Base-by-base conservation (phyloP, 1,140 invertebrate genomes). In the Arctopsyche grandis region DNA sequence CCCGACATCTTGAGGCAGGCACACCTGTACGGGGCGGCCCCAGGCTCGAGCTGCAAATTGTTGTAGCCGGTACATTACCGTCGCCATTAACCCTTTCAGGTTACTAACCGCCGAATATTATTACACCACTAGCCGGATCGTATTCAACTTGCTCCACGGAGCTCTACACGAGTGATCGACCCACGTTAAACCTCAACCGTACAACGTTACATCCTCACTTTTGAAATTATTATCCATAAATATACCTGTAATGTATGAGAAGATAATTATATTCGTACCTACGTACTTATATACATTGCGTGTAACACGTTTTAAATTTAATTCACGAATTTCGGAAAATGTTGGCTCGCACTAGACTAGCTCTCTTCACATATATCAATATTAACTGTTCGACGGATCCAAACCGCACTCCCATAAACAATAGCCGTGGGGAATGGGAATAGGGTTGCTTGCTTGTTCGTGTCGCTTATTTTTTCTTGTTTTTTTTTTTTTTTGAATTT, bases 1-100 rank as follows among this genome's bases (percentile, higher is more conserved):
- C 69, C 4, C 9, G 44, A 24, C 74, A 29, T 76, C 52, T 76
- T 76, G 58, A 63, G 46, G 46, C 29, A n/a, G 43, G 71, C 43
- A 74, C 71, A 74, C 71, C 71, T 74, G 71, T 74, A 74, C 71
- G 14, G 9, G 24, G 71, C 71, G 48, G 43, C 71, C 71, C 14
- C 24, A 58, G 48, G 71, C 43, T 74, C 26, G 9, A 52, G 24
- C 74, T 66, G 74, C 74, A 76, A 76, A 76, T 76, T 76, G 52
- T 66, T 76, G 56, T 38, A 76, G 52, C n/a, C 74, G 74, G 74
- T 76, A 44, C 74, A 63, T 52, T 63, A 44, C 74, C 74, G 19
- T 66, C 58, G 38, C 29, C 52, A 63, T 63, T 66, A 60, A 44
- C 52, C 74, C 52, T 76, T 76, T 66, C 52, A 38, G 19, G 26